Percentiles rank a stretch among this genome's conserved stretches.
Conservation (phyloP, 2,888 invertebrate genomes). For the Unio pictorum region DNA sequence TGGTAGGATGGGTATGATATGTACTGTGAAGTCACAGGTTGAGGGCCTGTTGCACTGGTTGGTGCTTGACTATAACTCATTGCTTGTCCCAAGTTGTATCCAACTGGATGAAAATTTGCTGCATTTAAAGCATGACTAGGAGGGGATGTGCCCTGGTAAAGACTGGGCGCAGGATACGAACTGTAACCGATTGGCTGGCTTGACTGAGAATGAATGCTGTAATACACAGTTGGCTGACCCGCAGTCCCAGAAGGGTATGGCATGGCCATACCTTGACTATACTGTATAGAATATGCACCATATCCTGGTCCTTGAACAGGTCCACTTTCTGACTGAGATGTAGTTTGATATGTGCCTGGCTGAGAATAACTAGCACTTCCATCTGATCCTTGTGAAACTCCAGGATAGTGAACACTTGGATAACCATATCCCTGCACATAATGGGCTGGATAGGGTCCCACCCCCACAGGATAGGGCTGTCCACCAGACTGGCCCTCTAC, state of each 20-base stretch:
- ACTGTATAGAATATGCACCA: no score
- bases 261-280: no score
- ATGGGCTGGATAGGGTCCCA: constrained; percentile 13
- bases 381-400: constrained; percentile 12
- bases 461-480: constrained; percentile 7
- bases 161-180: constrained; percentile 18
- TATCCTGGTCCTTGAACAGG: no score
- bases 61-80: constrained; percentile 1
- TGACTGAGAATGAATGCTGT: no score
- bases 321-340: no score
- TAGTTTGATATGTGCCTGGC: neutral
- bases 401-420: constrained; percentile 12
- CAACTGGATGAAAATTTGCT: neutral
- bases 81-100: neutral
- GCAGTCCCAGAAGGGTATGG: no score
- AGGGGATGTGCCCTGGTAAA: constrained; percentile 8
- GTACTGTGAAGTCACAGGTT: constrained; percentile 34
- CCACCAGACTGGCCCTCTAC: constrained; percentile 6
- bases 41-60: constrained; percentile 13
- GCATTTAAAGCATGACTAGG: no score
- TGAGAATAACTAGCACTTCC: constrained; percentile 4
- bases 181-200: constrained; percentile 16
- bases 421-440: constrained; percentile 13
- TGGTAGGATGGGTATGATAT: constrained; percentile 42
- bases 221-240: no score